phyloP scores from a whole-genome alignment of 2,888 invertebrate species.

The Drosophila macrospina region DNA sequence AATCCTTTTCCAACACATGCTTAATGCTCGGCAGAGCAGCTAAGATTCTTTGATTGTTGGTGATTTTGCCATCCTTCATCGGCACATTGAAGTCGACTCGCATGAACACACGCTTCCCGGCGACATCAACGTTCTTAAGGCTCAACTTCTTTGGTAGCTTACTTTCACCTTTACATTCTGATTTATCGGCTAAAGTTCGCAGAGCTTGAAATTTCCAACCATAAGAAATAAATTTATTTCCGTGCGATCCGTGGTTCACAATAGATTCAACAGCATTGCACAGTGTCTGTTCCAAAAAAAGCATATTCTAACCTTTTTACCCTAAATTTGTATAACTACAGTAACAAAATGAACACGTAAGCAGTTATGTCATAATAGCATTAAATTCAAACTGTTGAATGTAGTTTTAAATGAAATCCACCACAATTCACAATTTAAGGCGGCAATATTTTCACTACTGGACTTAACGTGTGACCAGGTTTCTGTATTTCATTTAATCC shows the following conservation, averaged over 20 bases:
- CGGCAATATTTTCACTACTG: not conserved
- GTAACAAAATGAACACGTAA: not conserved
- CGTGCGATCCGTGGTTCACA: not conserved
- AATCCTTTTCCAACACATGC: conserved; percentile 96
- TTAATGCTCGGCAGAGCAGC: conserved; percentile 96
- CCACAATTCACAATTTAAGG: not conserved
- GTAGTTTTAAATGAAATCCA: not conserved
- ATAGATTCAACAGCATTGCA: not conserved
- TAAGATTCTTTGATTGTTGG: conserved; percentile 98
- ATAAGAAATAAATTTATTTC: not conserved
- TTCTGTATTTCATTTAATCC: not conserved
- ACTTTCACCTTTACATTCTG: not conserved
- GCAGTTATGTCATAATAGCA: conserved; percentile 25
- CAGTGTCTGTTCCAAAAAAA: conserved; percentile 13
- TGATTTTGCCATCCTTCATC: conserved; percentile 96
- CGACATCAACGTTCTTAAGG: conserved; percentile 93
- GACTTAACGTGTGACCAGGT: conserved; percentile 13
- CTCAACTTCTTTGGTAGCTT: conserved; percentile 90
- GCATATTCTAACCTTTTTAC: conserved; percentile 21
- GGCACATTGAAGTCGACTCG: conserved; percentile 99
- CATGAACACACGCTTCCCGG: conserved; percentile 96
- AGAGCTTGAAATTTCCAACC: not conserved
- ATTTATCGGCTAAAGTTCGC: conserved; percentile 8
- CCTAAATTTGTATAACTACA: not conserved
- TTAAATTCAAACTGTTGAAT: not conserved